These are phyloP conservation scores for Phalloptychus januarius DNA, from an alignment of 2,797 vertebrate species.

Conservation along the genomic window DNA sequence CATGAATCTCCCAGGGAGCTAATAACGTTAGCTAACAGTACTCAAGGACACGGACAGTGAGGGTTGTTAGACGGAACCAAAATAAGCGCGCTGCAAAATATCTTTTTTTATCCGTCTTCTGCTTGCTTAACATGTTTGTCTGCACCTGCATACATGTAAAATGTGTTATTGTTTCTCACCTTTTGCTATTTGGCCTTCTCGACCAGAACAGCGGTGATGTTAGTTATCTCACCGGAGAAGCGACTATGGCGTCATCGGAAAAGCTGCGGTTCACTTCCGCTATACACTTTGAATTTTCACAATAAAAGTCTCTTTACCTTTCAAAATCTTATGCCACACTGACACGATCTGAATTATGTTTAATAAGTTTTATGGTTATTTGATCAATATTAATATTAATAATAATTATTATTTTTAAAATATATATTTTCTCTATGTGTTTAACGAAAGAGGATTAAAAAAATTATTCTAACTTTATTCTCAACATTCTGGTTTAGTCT, in stretches of 20 bases:
- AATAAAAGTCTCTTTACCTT: conserved; percentile 34
- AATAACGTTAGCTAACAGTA: conserved; percentile 57
- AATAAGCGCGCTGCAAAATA: neutral
- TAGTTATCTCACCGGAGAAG: conserved; percentile 16
- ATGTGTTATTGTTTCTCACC: conserved; percentile 62
- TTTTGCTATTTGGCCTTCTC: conserved; percentile 86
- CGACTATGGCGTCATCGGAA: conserved; percentile 50
- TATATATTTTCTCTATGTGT: too few species aligned
- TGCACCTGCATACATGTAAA: fast-evolving
- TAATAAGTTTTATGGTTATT: neutral
- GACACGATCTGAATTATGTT: neutral
- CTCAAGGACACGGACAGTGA: conserved; percentile 70
- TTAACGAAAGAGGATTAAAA: too few species aligned
- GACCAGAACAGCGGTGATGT: conserved; percentile 82
- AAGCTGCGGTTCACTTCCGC: conserved; percentile 16
- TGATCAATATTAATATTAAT: neutral
- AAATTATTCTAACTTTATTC: too few species aligned
- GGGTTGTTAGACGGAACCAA: conserved; percentile 16
- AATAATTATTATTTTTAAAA: too few species aligned
- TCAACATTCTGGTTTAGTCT: too few species aligned
- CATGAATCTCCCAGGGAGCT: conserved; percentile 22
- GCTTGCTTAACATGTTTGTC: fast-evolving
- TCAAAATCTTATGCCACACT: neutral
- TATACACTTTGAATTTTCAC: neutral
- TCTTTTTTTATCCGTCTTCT: fast-evolving